phyloP scores from a whole-genome alignment of 1,140 invertebrate species.

The Drosophila teissieri region DNA sequence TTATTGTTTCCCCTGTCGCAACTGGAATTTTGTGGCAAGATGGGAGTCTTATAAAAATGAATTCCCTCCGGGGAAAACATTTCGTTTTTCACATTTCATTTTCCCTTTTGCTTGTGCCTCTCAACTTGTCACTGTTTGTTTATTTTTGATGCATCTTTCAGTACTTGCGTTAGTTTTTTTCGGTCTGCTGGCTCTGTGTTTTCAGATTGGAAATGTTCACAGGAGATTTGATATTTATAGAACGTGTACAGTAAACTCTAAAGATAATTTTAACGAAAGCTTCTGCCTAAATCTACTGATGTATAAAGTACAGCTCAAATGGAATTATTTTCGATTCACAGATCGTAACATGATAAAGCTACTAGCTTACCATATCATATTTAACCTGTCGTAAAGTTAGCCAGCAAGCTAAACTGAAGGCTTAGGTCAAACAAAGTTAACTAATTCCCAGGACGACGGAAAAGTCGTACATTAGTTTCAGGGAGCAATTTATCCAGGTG shows the following conservation, averaged over 20 bases:
- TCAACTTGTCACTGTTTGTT: constrained; percentile 49
- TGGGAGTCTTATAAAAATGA: constrained; percentile 27
- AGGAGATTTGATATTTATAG: constrained; percentile 50
- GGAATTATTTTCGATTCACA: neutral
- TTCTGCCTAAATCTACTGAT: neutral
- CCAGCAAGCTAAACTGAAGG: neutral
- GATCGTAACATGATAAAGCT: neutral
- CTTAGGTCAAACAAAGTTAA: constrained; percentile 12
- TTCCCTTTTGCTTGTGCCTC: constrained; percentile 4
- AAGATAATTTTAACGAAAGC: neutral
- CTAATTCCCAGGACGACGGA: constrained; percentile 14
- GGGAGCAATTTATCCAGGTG: constrained; percentile 20
- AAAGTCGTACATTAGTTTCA: constrained; percentile 37
- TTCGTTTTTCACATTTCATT: constrained; percentile 16
- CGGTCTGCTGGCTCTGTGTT: constrained; percentile 4
- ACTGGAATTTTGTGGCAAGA: constrained; percentile 32
- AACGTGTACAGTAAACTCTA: constrained; percentile 13
- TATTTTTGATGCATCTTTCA: constrained; percentile 46
- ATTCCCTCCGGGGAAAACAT: constrained; percentile 12
- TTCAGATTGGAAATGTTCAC: constrained; percentile 12
- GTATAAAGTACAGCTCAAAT: neutral
- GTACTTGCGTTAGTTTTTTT: constrained; percentile 1
- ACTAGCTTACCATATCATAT: too few relatives aligned
- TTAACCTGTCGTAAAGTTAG: neutral
- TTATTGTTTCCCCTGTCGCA: constrained; percentile 60